Evolutionary conservation across 2,113 vertebrate genomes (phyloP).

Genomic region (Petrocephalus microphthalmus): DNA sequence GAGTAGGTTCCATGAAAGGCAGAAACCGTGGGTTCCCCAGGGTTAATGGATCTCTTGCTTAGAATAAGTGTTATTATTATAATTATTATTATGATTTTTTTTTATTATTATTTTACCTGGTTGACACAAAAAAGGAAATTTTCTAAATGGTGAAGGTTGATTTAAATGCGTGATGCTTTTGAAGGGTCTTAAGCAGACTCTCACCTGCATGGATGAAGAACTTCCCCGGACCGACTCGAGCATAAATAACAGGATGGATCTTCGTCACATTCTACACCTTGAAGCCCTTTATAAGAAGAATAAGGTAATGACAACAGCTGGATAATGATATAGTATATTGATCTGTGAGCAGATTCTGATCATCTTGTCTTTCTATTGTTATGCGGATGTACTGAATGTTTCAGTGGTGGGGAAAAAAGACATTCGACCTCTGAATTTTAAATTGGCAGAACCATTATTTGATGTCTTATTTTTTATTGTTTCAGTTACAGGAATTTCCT

Average conservation of each 20-base stretch:
- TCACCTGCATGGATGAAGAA: conserved; percentile 78
- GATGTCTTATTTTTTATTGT: neutral
- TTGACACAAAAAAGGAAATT: neutral
- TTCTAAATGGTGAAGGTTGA: neutral
- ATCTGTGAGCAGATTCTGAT: neutral
- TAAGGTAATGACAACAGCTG: conserved; percentile 59
- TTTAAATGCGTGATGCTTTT: neutral
- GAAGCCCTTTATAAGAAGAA: conserved; percentile 77
- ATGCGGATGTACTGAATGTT: neutral
- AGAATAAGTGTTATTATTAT: neutral
- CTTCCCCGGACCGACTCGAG: conserved; percentile 74
- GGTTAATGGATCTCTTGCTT: too few relatives aligned
- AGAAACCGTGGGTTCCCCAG: too few relatives aligned
- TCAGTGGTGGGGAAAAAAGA: too few relatives aligned
- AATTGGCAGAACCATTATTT: neutral
- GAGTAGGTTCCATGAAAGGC: too few relatives aligned
- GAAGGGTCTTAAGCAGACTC: conserved; percentile 83
- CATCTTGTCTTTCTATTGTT: neutral
- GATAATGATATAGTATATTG: neutral
- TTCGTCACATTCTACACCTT: conserved; percentile 75
- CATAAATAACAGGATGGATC: conserved; percentile 78
- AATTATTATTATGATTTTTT: neutral
- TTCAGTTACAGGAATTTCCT: conserved; percentile 55
- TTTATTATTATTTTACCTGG: neutral
- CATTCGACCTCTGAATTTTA: too few relatives aligned